Evolutionary conservation across 2,888 invertebrate genomes (phyloP), one percentile per base, ranked within the genome.

Genomic region (Lasioglossum marginatum): DNA sequence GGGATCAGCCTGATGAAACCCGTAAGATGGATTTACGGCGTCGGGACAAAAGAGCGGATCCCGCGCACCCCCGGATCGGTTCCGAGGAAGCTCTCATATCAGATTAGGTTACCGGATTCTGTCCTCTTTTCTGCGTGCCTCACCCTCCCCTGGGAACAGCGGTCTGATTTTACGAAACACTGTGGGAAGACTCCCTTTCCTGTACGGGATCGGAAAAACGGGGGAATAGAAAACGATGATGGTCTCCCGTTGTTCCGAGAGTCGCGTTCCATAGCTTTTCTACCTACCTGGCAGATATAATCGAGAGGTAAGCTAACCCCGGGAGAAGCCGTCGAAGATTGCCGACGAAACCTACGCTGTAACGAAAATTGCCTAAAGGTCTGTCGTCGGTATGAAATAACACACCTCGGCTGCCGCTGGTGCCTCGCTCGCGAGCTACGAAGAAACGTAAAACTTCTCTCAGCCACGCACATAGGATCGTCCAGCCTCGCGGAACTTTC

Each of bases 381-480:
- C 82, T 82, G 84, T 77, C 79, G 68, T 79, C 48, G n/a, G 83
- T 85, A 90, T 90, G 90, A 90, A 90, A 90, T 90, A 89, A 90
- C 90, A 90, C 90, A 90, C 90, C 88, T 60, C 37, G 66, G 70
- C 45, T 45, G 45, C 45, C 45, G 48, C 77, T 78, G 72, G 31
- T 23, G 40, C 73, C 74, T 37, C 66, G 73, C 57, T 77, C 70
- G 79, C 83, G 68, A 48, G 82, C 68, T 75, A 71, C 72, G 60
- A 77, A 77, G 70, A 73, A 79, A 74, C 70, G 57, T 73, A n/a
- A 60, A 66, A 75, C 60, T 70, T 77, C 52, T 68, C 31, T 43
- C 23, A 10, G 70, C 80, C 72, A 37, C 40, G 68, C 60, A 34
- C 45, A n/a, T 5, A 10, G 34, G 66, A 66, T 34, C 31, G 27